phyloP scores from a whole-genome alignment of 2,797 vertebrate species.

The Uromys caudimaculatus region DNA sequence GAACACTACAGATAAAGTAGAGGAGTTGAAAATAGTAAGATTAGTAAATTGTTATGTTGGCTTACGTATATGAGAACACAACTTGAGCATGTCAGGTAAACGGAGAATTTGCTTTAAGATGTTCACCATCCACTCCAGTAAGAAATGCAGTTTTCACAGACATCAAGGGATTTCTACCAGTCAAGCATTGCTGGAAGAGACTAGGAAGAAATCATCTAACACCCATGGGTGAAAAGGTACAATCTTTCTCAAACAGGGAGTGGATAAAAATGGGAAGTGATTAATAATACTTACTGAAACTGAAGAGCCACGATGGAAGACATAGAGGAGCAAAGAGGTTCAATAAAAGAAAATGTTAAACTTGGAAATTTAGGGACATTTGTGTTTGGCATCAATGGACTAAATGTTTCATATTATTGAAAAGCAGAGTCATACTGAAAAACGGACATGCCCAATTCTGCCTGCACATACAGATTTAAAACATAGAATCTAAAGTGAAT shows the following conservation, averaged over 20 bases:
- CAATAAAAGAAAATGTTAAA: not conserved
- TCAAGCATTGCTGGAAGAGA: not conserved
- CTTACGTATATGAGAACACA: not conserved
- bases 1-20: not conserved
- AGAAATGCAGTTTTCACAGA: not conserved
- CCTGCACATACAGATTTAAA: not conserved
- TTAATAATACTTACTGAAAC: not conserved
- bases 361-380: not conserved
- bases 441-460: not conserved
- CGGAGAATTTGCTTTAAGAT: not conserved
- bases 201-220: not conserved
- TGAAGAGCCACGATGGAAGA: not conserved
- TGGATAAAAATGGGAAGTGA: not conserved
- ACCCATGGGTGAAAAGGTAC: not conserved
- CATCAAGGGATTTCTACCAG: not conserved
- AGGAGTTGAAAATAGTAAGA: not conserved
- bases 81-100: not conserved
- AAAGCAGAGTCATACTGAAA: not conserved
- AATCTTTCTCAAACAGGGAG: not conserved
- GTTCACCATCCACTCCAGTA: not conserved
- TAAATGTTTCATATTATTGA: not conserved
- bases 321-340: not conserved
- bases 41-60: not conserved
- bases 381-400: not conserved
- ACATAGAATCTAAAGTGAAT: not conserved